A percentile compares a stretch with the other conserved stretches of the same genome.
These are phyloP conservation scores for Australoheros facetus DNA, from an alignment of 2,797 vertebrate genomes.

Conservation along the genomic window DNA sequence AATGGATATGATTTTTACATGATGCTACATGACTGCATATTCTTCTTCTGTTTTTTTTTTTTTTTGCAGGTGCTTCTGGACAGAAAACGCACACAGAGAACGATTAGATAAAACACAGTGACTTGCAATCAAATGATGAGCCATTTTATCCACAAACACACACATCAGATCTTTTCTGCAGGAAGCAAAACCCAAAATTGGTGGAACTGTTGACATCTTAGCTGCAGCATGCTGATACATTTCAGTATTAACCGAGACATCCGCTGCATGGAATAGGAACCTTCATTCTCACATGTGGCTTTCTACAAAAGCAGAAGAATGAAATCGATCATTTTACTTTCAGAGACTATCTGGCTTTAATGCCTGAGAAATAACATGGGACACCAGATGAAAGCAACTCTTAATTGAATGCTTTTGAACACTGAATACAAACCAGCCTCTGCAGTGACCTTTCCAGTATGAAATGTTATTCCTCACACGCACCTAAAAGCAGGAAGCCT, in stretches of 20 bases:
- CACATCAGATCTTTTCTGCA: conserved; percentile 29
- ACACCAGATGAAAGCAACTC: conserved; percentile 50
- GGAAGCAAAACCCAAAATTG: conserved; percentile 33
- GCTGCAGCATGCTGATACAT: conserved; percentile 20
- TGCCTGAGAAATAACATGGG: conserved; percentile 49
- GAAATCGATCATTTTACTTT: conserved; percentile 22
- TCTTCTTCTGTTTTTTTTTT: conserved; percentile 6
- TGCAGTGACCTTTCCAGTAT: conserved; percentile 73
- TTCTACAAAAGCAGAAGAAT: conserved; percentile 30
- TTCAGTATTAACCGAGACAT: conserved; percentile 35
- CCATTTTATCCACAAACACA: conserved; percentile 6
- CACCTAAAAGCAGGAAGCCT: conserved; percentile 74
- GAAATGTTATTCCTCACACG: conserved; percentile 68
- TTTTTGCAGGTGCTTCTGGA: conserved; percentile 58
- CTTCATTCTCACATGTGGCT: conserved; percentile 16
- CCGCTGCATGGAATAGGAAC: conserved; percentile 23
- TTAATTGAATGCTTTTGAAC: conserved; percentile 40
- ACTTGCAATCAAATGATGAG: conserved; percentile 5
- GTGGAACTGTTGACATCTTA: conserved; percentile 1
- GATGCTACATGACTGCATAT: conserved; percentile 16
- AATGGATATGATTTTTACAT: conserved; percentile 7
- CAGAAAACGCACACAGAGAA: conserved; percentile 20
- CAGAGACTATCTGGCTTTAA: conserved; percentile 41
- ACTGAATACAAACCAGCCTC: conserved; percentile 54
- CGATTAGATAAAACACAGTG: conserved; percentile 10